Evolutionary conservation across 2,888 invertebrate genomes (phyloP), one percentile per base, ranked within the genome.

Genomic region (Agriopis aurantiaria): DNA sequence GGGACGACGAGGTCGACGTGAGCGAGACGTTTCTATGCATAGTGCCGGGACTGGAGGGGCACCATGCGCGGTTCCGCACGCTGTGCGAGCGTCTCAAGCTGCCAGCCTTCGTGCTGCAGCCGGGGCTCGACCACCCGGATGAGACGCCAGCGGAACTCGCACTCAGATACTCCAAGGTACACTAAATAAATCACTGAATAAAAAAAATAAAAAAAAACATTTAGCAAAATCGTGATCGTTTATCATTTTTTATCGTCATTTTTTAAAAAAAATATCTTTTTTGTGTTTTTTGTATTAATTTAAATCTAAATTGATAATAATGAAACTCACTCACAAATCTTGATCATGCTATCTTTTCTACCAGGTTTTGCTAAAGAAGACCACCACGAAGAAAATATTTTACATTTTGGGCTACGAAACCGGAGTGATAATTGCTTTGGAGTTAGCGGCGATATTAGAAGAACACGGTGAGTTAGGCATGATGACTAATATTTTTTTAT

Each of bases 351-450:
- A 46, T n/a, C 12, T 23, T 11, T 6, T 52, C 11, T 52, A 2
- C 11, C 58, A 58, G 58, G 58, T 58, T 46, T 6, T 58, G 33
- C 11, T 48, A 3, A 58, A 58, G 46, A 58, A 58, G 41, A 73
- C 78, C 0, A 76, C 73, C 17, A 8, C 82, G 3, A 77, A 75
- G 33, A 76, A 84, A 0, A 78, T 65, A 0, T 90, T 90, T 66
- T 83, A 86, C 69, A 68, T 91, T 3, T 17, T 89, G 65, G 90
- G 90, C 5, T 90, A 85, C 43, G 90, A 90, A 75, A 79, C 81
- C 51, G 91, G 91, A 7, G 80, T 87, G 0, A 23, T 78, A 10
- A 73, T 87, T 0, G 88, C 87, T n/a, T 72, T 90, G 41, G 87
- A 90, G 77, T 73, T 88, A 64, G 89, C 88, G 23, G 77, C 82